phyloP scores from a whole-genome alignment of 2,113 vertebrate species.

The Sceloporus undulatus region DNA sequence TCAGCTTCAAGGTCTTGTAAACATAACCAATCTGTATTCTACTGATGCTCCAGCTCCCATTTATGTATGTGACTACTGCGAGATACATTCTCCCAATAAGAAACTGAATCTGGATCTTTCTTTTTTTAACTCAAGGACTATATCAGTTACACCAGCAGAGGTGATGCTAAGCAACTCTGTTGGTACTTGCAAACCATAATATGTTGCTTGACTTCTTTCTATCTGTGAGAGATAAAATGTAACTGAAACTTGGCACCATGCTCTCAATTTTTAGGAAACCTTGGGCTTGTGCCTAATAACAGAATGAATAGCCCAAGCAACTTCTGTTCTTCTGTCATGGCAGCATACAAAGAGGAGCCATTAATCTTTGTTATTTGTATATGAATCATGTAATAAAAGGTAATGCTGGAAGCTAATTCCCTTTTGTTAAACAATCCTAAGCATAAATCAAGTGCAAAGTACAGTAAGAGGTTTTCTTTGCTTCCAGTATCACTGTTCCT shows the following conservation, averaged over 20 bases:
- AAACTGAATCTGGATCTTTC: not conserved
- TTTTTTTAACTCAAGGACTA: not conserved
- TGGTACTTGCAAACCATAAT: not conserved
- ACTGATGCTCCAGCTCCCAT: not conserved
- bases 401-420: slow-evolving; percentile 5
- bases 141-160: not conserved
- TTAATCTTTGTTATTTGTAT: slow-evolving; percentile 1
- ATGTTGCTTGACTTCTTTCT: not conserved
- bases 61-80: not conserved
- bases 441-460: not conserved
- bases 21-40: not conserved
- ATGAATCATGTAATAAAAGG: slow-evolving; percentile 3
- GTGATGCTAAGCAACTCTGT: not conserved
- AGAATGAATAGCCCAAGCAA: slow-evolving; percentile 38
- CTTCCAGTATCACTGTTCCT: not conserved
- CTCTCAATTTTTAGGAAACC: not conserved
- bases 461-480: not conserved
- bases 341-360: not conserved
- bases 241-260: not conserved
- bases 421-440: not conserved
- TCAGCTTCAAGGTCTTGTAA: not conserved
- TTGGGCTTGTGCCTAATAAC: not conserved
- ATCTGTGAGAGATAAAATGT: slow-evolving; percentile 3
- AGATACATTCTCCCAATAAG: not conserved
- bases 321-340: slow-evolving; percentile 46